These are phyloP conservation scores for Cossypha niveicapilla DNA, from an alignment of 2,797 vertebrate species.

Conservation along the genomic window DNA sequence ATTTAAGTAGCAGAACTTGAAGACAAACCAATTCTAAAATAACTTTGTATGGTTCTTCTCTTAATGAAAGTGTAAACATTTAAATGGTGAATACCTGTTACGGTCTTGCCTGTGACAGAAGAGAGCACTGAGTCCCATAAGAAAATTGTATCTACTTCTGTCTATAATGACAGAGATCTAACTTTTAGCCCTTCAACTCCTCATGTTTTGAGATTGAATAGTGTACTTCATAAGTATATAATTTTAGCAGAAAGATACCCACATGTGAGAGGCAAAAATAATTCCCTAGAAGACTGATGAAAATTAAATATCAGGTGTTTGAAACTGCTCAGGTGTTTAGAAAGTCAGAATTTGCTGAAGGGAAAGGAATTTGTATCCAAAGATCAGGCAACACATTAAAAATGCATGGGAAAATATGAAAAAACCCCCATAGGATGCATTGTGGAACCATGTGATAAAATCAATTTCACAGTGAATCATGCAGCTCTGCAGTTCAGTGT, in stretches of 20 bases:
- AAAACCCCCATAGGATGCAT: not conserved
- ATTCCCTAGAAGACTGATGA: not conserved
- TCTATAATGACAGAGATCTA: not conserved
- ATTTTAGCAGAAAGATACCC: not conserved
- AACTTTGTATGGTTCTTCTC: not conserved
- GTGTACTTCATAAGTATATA: not conserved
- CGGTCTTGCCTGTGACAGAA: not conserved
- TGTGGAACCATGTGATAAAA: constrained; percentile 43
- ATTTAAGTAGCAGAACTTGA: not conserved
- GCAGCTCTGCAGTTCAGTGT: constrained; percentile 1
- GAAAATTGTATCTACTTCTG: not conserved
- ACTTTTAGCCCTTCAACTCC: not conserved
- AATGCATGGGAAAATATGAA: constrained; percentile 8
- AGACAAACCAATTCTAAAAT: not conserved
- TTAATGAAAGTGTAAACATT: not conserved
- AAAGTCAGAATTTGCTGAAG: constrained; percentile 29
- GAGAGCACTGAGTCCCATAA: not conserved
- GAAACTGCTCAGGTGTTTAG: constrained; percentile 5
- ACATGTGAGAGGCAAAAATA: not conserved
- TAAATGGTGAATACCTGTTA: not conserved
- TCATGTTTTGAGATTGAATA: not conserved
- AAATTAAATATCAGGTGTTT: constrained; percentile 9
- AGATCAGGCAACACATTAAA: constrained; percentile 1
- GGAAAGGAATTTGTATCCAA: constrained; percentile 9
- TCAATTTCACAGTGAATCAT: constrained; percentile 33